A percentile compares a stretch with the other conserved stretches of the same genome.
These are phyloP conservation scores for Globicephala melas DNA, from an alignment of 2,113 vertebrate species.

Conservation along the genomic window DNA sequence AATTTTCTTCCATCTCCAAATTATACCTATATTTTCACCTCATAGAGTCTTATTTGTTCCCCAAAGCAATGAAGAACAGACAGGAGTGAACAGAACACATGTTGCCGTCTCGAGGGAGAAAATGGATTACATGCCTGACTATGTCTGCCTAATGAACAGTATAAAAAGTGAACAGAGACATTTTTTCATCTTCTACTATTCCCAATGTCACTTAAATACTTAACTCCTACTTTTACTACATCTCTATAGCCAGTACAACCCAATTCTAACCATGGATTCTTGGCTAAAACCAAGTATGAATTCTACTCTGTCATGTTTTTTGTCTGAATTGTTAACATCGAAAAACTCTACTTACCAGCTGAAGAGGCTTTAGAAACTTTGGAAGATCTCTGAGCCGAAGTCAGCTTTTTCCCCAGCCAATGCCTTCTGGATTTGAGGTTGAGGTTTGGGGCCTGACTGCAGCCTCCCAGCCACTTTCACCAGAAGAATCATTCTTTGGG, in stretches of 20 bases:
- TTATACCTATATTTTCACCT: neutral
- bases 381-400: neutral
- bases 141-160: neutral
- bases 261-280: neutral
- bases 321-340: neutral
- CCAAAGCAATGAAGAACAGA: neutral
- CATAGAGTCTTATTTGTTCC: neutral
- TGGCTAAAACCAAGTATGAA: neutral
- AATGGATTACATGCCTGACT: neutral
- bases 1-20: conserved; percentile 2
- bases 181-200: neutral
- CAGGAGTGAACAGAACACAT: neutral
- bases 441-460: neutral
- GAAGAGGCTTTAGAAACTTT: neutral
- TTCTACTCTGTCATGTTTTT: neutral
- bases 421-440: neutral
- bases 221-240: neutral
- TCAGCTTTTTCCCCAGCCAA: neutral
- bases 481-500: neutral
- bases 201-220: neutral
- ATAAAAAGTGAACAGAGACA: neutral
- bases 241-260: neutral
- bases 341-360: neutral
- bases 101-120: neutral
- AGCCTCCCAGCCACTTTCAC: neutral